Base-by-base conservation (phyloP, 2,888 invertebrate genomes). In the Protodeltote pygarga region DNA sequence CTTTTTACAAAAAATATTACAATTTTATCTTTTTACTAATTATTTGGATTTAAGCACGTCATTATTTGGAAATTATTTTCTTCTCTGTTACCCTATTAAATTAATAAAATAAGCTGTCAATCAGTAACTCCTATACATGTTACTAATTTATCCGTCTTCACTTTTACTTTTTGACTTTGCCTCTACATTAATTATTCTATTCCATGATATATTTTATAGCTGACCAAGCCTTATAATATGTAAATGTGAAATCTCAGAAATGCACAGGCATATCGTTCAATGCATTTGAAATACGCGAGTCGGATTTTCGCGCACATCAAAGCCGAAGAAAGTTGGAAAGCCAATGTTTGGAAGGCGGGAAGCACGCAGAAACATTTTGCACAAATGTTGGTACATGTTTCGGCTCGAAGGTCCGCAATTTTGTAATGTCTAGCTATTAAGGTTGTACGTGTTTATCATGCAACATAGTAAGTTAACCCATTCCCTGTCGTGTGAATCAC, bases 261-360 rank as follows among this genome's bases (percentile, higher is more conserved):
- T 52, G 52, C 58, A 52, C 59, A 59, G 58, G 46, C 41, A 58
- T 46, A 59, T 59, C 59, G 46, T 35, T 35, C 37, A 35, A 17
- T 41, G 23, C 35, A 51, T 58, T 57, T 59, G 59, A 58, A 52
- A 58, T 58, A 58, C 52, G 46, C 46, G 29, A 41, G 59, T 58
- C 59, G 52, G 59, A 58, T 59, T 41, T 15, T 52, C 58, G 48
- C 47, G 21, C 35, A 60, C 60, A 59, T 59, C 59, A 59, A 59
- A 59, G 59, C n/a, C 40, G 48, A 59, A 44, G 59, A 59, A 59
- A 59, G 59, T 59, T 59, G 59, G 60, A 59, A 59, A 59, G 60
- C 47, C 48, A 52, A 59, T 44, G 47, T 59, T 59, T 59, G 47
- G 47, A 45, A 37, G 5, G 34, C 28, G 47, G 58, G 53, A 60